Evolutionary conservation across 2,888 invertebrate genomes (phyloP), one percentile per base, ranked within the genome.

Genomic region (Mesoligia furuncula): DNA sequence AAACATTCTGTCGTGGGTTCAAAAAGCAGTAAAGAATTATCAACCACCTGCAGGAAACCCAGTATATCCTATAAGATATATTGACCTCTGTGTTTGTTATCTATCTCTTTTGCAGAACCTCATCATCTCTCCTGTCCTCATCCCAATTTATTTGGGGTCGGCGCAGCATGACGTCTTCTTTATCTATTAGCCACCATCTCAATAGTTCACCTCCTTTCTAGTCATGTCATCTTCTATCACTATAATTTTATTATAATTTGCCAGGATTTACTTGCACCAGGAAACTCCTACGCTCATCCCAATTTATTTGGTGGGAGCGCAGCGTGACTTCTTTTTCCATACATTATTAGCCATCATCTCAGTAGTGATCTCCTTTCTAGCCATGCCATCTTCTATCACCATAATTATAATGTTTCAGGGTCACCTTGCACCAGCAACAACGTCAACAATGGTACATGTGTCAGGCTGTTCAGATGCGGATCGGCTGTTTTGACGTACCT

Each of bases 401-500:
- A 42, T 24, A 20, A 54, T 54, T 39, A 3, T 20, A 72, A 76
- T 77, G 17, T 77, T 79, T 36, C 36, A 77, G 77, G 80, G 7
- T 79, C 80, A 54, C 54, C 27, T 54, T 77, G 77, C 54, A 54
- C 27, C 13, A 62, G 27, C 36, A 70, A 45, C 17, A 54, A 70
- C 24, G 24, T 2, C 27, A 17, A 31, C 17, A 78, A 64, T 9
- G 77, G 77, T 9, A 78, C 80, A 7, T 78, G 77, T 45, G 80
- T 48, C 5, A 62, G 80, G 15, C 54, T 78, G 7, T 80, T 31
- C 45, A 45, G 73, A 13, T 78, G 77, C 24, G 72, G 51, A 31
- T 78, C 77, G 9, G 80, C 77, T 45, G 62, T 71, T 36, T 24
- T 78, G 11, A 78, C 62, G 5, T 80, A 78, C n/a, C 77, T 78